phyloP scores from a whole-genome alignment of 1,140 invertebrate genomes.

The Prorops nasuta region DNA sequence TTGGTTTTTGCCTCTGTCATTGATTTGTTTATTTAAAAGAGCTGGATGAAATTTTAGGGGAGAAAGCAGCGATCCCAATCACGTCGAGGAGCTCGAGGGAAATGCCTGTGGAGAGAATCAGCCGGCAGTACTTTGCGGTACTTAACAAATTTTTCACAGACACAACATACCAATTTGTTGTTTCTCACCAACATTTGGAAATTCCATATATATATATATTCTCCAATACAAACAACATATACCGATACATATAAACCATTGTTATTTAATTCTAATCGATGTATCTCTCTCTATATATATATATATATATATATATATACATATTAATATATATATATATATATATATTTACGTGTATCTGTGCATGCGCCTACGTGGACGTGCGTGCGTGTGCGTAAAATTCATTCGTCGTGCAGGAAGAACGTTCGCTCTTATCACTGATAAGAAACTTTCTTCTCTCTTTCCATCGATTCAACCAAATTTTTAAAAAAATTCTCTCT shows the following conservation, averaged over 20 bases:
- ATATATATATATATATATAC: too few species aligned
- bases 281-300: too few species aligned
- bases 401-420: conserved; percentile 36
- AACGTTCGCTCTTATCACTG: too few species aligned
- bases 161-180: conserved; percentile 23
- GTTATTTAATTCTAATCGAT: too few species aligned
- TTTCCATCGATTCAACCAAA: too few species aligned
- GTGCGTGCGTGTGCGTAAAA: conserved; percentile 22
- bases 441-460: too few species aligned
- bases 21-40: too few species aligned
- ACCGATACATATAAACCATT: too few species aligned
- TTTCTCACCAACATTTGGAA: conserved; percentile 5
- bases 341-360: too few species aligned
- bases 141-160: conserved; percentile 31
- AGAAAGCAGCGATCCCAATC: conserved; percentile 42
- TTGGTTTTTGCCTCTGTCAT: too few species aligned
- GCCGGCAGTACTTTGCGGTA: conserved; percentile 85
- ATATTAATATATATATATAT: too few species aligned
- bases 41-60: conserved; percentile 46
- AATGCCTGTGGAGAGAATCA: conserved; percentile 67
- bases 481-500: too few species aligned
- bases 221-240: conserved; percentile 18
- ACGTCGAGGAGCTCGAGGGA: conserved; percentile 50
- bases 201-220: conserved; percentile 28
- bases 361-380: conserved; percentile 23